These are phyloP conservation scores for Gephyroberyx darwinii DNA, from an alignment of 2,797 vertebrate genomes.

Conservation along the genomic window DNA sequence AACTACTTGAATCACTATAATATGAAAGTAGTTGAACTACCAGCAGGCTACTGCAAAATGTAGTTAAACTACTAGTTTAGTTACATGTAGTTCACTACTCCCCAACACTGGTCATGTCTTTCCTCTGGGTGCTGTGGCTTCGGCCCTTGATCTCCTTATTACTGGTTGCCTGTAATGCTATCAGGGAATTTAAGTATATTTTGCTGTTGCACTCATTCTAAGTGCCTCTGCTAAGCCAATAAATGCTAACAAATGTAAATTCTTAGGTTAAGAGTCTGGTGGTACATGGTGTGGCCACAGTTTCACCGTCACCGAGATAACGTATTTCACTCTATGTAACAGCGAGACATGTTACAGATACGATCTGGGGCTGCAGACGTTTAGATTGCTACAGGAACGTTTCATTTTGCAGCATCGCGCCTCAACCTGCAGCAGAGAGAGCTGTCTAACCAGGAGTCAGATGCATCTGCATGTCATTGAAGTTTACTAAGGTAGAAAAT, in stretches of 20 bases:
- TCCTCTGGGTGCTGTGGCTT: too few relatives aligned
- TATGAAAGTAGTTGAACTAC: too few relatives aligned
- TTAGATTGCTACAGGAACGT: slow-evolving; percentile 54
- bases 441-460: background rate
- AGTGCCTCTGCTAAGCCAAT: background rate
- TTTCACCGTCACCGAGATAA: slow-evolving; percentile 25
- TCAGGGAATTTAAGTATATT: slow-evolving; percentile 13
- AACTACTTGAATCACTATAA: too few relatives aligned
- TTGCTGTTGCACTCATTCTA: background rate
- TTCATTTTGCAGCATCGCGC: slow-evolving; percentile 53
- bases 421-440: slow-evolving; percentile 23
- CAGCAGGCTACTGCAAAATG: too few relatives aligned
- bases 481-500: background rate
- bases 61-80: too few relatives aligned
- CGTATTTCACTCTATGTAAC: slow-evolving; percentile 28
- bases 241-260: slow-evolving; percentile 11
- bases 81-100: too few relatives aligned
- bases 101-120: too few relatives aligned
- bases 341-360: slow-evolving; percentile 47
- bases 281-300: slow-evolving; percentile 2
- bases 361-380: slow-evolving; percentile 55
- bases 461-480: slow-evolving; percentile 9
- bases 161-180: slow-evolving; percentile 5
- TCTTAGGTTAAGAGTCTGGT: background rate
- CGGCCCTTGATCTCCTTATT: background rate